Base-by-base conservation (phyloP, 92 coral and sea anemone species). In the Epizoanthus stellaris region DNA sequence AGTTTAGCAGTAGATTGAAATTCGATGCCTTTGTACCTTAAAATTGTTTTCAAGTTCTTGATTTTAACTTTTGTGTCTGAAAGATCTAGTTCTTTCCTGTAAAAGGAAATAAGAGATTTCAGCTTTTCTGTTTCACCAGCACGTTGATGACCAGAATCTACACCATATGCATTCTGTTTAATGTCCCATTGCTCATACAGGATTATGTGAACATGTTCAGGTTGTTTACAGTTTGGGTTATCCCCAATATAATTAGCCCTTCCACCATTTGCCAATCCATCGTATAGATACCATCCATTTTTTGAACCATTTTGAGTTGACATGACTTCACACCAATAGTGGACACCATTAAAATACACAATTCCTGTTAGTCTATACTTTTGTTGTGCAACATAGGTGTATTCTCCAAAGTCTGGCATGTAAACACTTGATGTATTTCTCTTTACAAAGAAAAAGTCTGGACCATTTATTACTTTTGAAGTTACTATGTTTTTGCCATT, bases 201-300 rank as follows among this genome's bases (percentile, higher is more conserved):
- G 39, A 82, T 56, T 38, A 82, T 56, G 43, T 82, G 86, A 6
- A 70, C 69, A 38, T 82, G 25, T 38, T 82, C 62, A 67, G 67
- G 86, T 3, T 70, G 67, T n/a, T 49, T 70, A 20, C 86, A 82
- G 67, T 82, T 39, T 9, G 59, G 80, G 3, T 36, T 70, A 3
- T 58, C 77, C 0, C 80, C 86, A 23, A 82, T 67, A 56, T 82
- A 82, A 54, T 38, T 67, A 57, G 77, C 80, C 56, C 5, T 70
- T 6, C 79, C 86, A 39, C 86, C 80, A 4, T n/a, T 82, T 17
- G 63, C 45, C 80, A 82, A 57, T 10, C 80, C 86, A 82, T 82
- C 86, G 56, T 57, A 82, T 52, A 70, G 45, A 39, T 56, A 82
- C 86, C 86, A 82, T 5, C 86, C 86, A 70, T 56, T 58, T 58